Evolutionary conservation across 2,888 invertebrate genomes (phyloP), one percentile per base, ranked within the genome.

Genomic region (Sabatieria punctata): DNA sequence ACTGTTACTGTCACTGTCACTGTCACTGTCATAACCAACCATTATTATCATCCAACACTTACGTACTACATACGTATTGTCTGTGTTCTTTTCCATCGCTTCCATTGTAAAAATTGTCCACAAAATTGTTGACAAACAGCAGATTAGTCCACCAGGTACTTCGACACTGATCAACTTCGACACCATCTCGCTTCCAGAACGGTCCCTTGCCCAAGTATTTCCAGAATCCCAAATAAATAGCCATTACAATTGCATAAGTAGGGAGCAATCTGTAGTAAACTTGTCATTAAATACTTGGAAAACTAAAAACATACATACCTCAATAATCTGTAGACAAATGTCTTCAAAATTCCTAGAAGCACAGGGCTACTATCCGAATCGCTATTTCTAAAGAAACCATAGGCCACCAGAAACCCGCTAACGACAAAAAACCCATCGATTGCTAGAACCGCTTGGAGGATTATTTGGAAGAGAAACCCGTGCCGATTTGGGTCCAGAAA

Each of bases 381-480:
- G n/a, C n/a, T n/a, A n/a, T n/a, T n/a, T 47, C 64, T 64, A 54
- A 69, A 58, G 44, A 66, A 66, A 19, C 67, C 52, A 51, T 63
- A 68, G 1, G 65, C 56, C 33, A 65, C 47, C 36, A 66, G 51
- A 43, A 68, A 60, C 6, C 68, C 70, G 55, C 70, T 69, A 52
- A 19, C 57, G 44, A 67, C 64, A 53, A 68, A 69, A 58, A 69
- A 69, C 0, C 68, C 65, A 46, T 68, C 68, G 1, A 69, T 68
- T 11, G 68, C 64, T 38, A 67, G 57, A 15, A 66, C 64, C 13
- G 65, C 68, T 24, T 65, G 67, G 2, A 66, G 59, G 11, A 69
- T 65, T 3, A 62, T 57, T 52, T 67, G 65, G 45, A 64, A 65
- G 42, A 65, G 64, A 48, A 66, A 65, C 41, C 30, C 30, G 30